phyloP scores from a whole-genome alignment of 2,888 invertebrate genomes.

The Leucophenga montana region DNA sequence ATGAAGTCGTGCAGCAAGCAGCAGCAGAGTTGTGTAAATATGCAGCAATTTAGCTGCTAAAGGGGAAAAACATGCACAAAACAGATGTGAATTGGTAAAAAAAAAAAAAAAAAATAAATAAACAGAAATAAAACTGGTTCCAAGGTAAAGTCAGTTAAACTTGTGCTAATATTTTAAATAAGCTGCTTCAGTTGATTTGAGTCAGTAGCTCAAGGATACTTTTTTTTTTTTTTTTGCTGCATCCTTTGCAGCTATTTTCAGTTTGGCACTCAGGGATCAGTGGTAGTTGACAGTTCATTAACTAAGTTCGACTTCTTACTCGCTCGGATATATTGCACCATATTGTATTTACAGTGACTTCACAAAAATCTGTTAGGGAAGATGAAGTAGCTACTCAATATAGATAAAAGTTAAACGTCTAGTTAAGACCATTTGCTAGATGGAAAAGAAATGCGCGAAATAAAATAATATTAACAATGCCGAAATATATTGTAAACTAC shows the following conservation, averaged over 20 bases:
- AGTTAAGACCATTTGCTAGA: too few relatives aligned
- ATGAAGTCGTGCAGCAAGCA: too few relatives aligned
- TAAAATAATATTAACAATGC: too few relatives aligned
- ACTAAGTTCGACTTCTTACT: conserved; percentile 11
- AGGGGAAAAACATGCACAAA: too few relatives aligned
- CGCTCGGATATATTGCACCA: too few relatives aligned
- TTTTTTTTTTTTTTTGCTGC: not conserved
- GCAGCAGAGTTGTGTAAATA: conserved; percentile 20
- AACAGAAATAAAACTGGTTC: not conserved
- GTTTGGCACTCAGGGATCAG: not conserved
- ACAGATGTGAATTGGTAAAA: not conserved
- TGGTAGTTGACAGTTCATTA: conserved; percentile 17
- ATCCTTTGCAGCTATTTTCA: not conserved
- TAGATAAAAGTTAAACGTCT: too few relatives aligned
- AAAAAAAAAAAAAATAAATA: not conserved
- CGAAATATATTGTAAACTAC: too few relatives aligned
- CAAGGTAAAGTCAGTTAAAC: not conserved
- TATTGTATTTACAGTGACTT: too few relatives aligned
- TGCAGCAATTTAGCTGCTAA: conserved; percentile 13
- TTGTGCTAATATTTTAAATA: conserved; percentile 25
- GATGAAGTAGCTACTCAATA: too few relatives aligned
- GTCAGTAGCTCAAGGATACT: not conserved
- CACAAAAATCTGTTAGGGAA: too few relatives aligned
- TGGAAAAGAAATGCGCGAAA: too few relatives aligned
- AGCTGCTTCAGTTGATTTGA: conserved; percentile 4